Base-by-base conservation (phyloP, 2,113 vertebrate species). In the Aldabrachelys gigantea region DNA sequence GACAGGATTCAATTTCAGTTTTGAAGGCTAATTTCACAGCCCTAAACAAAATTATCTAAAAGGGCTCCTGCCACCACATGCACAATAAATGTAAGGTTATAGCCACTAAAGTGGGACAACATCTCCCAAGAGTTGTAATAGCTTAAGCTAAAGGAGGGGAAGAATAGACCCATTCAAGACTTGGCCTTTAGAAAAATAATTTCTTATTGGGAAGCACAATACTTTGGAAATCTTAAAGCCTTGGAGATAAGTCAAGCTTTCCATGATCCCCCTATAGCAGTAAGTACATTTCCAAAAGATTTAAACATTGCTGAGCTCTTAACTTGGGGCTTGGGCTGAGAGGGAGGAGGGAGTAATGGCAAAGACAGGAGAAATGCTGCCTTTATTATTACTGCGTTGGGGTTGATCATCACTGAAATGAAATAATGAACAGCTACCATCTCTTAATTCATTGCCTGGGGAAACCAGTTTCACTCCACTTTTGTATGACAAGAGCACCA, bases 1-100 rank as follows among this genome's bases (percentile, higher is more conserved):
- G 95, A 91, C 59, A 93, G 83, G 96, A 97, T 98, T 97, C 95
- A 95, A 92, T 98, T 97, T 97, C 10, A 10, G 89, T 53, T 94
- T 57, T 97, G 96, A 95, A 97, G 97, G 95, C 95, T 97, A 95
- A 98, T 97, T 97, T 97, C 97, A 97, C 93, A 97, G 94, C 47
- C 90, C 95, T 93, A 93, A 97, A 98, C 96, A 94, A 91, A 97
- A 98, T 96, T 93, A 97, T 96, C 89, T 6, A 88, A 94, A 91
- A 92, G 93, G 97, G 78, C 84, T 84, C 92, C 89, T 82, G 89
- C 72, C 82, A 91, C 87, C 91, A 85, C 89, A 75, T 56, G 4
- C 9, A 75, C 92, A 92, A 93, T 96, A 94, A 97, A 95, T 57
- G 89, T 85, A 41, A 97, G 95, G 93, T 80, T 90, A 93, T 5